Conservation (phyloP, 1,140 invertebrate species). For the Lucilia sericata region DNA sequence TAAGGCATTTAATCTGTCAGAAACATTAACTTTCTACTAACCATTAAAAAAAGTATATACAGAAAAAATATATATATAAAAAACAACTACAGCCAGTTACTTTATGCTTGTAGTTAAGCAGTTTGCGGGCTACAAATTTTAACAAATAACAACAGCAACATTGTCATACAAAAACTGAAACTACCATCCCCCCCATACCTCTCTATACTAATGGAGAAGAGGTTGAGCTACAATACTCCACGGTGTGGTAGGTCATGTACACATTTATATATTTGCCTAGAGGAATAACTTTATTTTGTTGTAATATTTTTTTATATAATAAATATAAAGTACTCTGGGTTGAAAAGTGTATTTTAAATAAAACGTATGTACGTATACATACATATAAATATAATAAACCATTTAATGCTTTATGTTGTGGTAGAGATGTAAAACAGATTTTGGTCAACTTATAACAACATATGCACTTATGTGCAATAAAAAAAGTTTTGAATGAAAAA, state of each 20-base stretch:
- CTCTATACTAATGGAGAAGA: too few relatives aligned
- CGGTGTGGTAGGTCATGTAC: conserved; percentile 26
- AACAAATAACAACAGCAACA: not conserved
- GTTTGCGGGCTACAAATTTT: not conserved
- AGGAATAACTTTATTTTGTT: not conserved
- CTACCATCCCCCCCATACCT: too few relatives aligned
- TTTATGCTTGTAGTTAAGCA: not conserved
- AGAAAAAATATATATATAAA: too few relatives aligned
- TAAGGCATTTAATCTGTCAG: conserved; percentile 26
- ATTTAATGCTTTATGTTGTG: conserved; percentile 32
- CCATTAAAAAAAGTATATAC: conserved; percentile 13
- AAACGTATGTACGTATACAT: too few relatives aligned
- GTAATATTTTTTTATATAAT: not conserved
- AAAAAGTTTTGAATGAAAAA: not conserved
- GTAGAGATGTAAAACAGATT: conserved; percentile 35
- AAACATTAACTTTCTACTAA: conserved; percentile 37
- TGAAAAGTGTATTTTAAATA: not conserved
- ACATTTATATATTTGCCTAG: conserved; percentile 1
- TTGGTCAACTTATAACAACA: conserved; percentile 34
- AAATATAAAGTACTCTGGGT: not conserved
- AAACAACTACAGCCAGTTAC: not conserved
- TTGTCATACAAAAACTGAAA: not conserved
- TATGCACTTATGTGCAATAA: conserved; percentile 8
- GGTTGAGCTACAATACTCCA: too few relatives aligned
- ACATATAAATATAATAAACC: not conserved